Evolutionary conservation across 2,113 vertebrate species (phyloP), one percentile per base, ranked within the genome.

Genomic region (Hydrochoerus hydrochaeris): DNA sequence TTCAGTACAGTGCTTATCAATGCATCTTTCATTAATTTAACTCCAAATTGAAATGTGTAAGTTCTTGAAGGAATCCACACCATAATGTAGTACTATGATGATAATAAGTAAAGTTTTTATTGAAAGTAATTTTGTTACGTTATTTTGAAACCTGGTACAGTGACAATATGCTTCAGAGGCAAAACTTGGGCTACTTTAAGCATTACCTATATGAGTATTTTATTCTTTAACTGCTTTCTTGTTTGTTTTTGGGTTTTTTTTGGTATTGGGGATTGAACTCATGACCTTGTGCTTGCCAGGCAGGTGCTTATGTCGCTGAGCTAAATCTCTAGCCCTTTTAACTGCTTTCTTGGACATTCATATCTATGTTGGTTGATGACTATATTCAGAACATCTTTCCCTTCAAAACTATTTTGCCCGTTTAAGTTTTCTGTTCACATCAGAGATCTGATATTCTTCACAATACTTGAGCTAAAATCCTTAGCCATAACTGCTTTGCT

Each of bases 51-150:
- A 65, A 92, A 8, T 80, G 32, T 73, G 4, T 84, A 75, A 63
- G 46, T 75, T 46, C 26, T 35, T 67, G 49, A 65, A 77, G 46
- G n/a, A 75, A 84, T 63, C 13, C 38, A 54, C 44, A 41, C 9
- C n/a, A 65, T 44, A n/a, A 14, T 30, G 52, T 83, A 82, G 17
- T 82, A 71, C 41, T 90, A 13, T 63, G 58, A 28, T 84, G 4
- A 35, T 54, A 75, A 44, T 54, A 88, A 52, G 41, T 32, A 49
- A 75, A 73, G n/a, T 75, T 88, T 88, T 44, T 75, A 94, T 90
- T 90, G 65, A 77, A 82, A 91, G 24, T 87, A 71, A 83, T 82
- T 88, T 88, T 52, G 54, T 83, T 35, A 63, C 67, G 84, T 89
- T 65, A 90, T 44, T 77, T 67, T 85, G 22, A 65, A 65, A 65